phyloP scores from a whole-genome alignment of 2,797 vertebrate genomes.

The Furcifer pardalis region DNA sequence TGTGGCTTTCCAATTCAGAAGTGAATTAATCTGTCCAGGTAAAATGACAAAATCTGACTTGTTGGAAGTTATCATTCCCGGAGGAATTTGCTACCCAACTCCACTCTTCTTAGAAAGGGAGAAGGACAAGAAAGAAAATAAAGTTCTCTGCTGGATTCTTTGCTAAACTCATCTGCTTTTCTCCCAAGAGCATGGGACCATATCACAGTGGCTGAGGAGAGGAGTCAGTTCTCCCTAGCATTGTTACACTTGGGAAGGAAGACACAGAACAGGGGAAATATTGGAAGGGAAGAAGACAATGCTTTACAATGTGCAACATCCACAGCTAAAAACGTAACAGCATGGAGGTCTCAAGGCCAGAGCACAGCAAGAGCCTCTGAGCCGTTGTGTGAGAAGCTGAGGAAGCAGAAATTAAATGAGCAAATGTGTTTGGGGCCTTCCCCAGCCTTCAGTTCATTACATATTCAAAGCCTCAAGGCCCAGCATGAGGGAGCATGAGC shows the following conservation, averaged over 20 bases:
- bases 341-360: background rate
- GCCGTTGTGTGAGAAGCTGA: background rate
- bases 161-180: background rate
- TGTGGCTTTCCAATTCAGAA: background rate
- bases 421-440: background rate
- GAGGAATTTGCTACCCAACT: background rate
- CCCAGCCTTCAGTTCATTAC: constrained; percentile 14
- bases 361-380: background rate
- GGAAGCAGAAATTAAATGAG: background rate
- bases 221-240: too few relatives aligned
- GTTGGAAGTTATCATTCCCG: background rate
- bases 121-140: background rate
- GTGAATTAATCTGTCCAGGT: too few relatives aligned
- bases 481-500: background rate
- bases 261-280: background rate
- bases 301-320: background rate
- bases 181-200: background rate
- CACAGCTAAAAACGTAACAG: background rate
- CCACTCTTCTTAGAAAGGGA: background rate
- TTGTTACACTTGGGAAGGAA: background rate
- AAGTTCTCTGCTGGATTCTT: background rate
- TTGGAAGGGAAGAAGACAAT: background rate
- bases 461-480: background rate
- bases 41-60: background rate
- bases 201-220: background rate